phyloP scores from a whole-genome alignment of 1,140 invertebrate genomes.

The Heliconius hermathena region DNA sequence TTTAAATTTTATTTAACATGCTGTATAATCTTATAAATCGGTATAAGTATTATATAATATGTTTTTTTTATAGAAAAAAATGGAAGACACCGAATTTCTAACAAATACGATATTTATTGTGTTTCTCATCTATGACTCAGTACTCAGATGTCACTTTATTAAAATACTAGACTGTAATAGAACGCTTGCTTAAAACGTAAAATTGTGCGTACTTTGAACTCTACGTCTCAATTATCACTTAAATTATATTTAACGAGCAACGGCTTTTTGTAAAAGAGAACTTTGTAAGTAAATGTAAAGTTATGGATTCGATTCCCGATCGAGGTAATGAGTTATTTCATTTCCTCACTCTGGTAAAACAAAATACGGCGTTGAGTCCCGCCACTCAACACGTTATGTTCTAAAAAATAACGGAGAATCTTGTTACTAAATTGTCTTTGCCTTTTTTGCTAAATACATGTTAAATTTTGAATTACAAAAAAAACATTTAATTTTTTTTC shows the following conservation, averaged over 20 bases:
- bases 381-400: not conserved
- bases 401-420: too few relatives aligned
- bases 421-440: too few relatives aligned
- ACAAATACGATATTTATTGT: not conserved
- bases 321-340: not conserved
- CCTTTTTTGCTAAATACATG: too few relatives aligned
- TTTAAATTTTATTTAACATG: too few relatives aligned
- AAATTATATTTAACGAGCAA: not conserved
- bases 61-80: too few relatives aligned
- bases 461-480: too few relatives aligned
- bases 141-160: constrained; percentile 19
- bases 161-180: constrained; percentile 15
- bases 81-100: too few relatives aligned
- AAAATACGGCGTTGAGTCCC: not conserved
- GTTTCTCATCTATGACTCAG: constrained; percentile 8
- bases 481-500: too few relatives aligned
- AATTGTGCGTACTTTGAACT: constrained; percentile 14
- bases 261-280: not conserved
- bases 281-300: not conserved
- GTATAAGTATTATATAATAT: too few relatives aligned
- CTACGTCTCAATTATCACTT: not conserved
- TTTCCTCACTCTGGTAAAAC: not conserved
- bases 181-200: constrained; percentile 20
- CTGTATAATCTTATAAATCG: too few relatives aligned
- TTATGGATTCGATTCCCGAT: not conserved